Evolutionary conservation across 2,888 invertebrate species (phyloP), one percentile per base, ranked within the genome.

Genomic region (Tenthredo livida): DNA sequence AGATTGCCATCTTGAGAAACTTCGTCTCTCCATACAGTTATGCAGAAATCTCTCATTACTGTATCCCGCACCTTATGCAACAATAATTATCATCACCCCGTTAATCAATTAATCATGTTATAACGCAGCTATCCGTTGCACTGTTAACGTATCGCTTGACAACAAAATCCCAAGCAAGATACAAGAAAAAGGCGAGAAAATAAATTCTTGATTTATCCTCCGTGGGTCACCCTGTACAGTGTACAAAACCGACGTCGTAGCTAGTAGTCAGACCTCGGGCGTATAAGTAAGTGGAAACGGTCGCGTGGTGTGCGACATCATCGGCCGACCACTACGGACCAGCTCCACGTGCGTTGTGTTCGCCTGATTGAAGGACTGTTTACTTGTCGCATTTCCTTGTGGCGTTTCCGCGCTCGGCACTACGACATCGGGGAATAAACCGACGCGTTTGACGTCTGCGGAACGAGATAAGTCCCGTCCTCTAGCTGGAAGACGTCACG

Each of bases 11-110:
- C 61, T 80, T 15, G 12, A 61, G 3, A 6, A 6, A 15, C 2
- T 61, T 2, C 12, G 17, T 40, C 6, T 21, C n/a, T 40, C 21
- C 9, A n/a, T n/a, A n/a, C n/a, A 15, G 2, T 21, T 43, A 5
- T 33, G n/a, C 70, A 47, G 70, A 33, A 17, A 33, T 72, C n/a
- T 17, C 15, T n/a, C 40, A 4, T n/a, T 7, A 17, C 37, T 5
- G 1, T 90, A 89, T 90, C 88, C 89, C n/a, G n/a, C 15, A 29
- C 29, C 1, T 65, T 25, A 7, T n/a, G n/a, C 4, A 25, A 15
- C 1, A 25, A 65, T 65, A 3, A 29, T 25, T 2, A 61, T n/a
- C n/a, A n/a, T n/a, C n/a, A 21, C 61, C 10, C 7, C 29, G 12
- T 12, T 29, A 65, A n/a, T 21, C 21, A 12, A 47, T 47, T 3